These are phyloP conservation scores for Eunapius fragilis DNA, from an alignment of 37 sponge, comb jelly and placozoan genomes.

Conservation along the genomic window DNA sequence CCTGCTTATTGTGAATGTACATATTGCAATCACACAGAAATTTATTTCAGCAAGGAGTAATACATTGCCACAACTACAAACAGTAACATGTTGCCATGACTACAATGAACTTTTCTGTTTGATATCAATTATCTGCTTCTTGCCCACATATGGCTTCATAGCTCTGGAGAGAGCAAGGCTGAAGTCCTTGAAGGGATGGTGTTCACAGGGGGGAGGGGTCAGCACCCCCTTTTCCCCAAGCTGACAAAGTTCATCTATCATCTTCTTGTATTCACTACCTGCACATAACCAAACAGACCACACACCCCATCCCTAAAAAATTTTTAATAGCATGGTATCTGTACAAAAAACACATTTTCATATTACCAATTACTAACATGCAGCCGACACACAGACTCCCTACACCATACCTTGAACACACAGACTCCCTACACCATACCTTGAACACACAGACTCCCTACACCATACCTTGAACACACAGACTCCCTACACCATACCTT, in stretches of 20 bases:
- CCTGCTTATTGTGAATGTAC: neutral
- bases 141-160: constrained; percentile 49
- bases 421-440: too few species aligned
- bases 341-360: too few species aligned
- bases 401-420: too few species aligned
- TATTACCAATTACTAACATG: too few species aligned
- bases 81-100: neutral
- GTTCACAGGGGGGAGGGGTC: constrained; percentile 14
- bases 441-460: neutral
- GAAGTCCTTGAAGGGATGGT: constrained; percentile 26
- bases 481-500: constrained; percentile 28
- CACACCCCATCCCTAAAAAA: too few species aligned
- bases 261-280: constrained; percentile 34
- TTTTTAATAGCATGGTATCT: too few species aligned
- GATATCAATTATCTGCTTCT: constrained; percentile 49
- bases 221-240: constrained; percentile 51
- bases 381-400: too few species aligned
- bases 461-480: neutral
- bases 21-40: neutral
- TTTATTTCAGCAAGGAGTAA: too few species aligned
- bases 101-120: neutral
- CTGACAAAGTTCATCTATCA: constrained; percentile 31
- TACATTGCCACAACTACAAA: neutral
- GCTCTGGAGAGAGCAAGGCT: constrained; percentile 33
- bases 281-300: too few species aligned